A percentile compares a stretch with the other conserved stretches of the same genome.
These are phyloP conservation scores for Peromyscus aztecus DNA, from an alignment of 2,797 vertebrate species.

Conservation along the genomic window DNA sequence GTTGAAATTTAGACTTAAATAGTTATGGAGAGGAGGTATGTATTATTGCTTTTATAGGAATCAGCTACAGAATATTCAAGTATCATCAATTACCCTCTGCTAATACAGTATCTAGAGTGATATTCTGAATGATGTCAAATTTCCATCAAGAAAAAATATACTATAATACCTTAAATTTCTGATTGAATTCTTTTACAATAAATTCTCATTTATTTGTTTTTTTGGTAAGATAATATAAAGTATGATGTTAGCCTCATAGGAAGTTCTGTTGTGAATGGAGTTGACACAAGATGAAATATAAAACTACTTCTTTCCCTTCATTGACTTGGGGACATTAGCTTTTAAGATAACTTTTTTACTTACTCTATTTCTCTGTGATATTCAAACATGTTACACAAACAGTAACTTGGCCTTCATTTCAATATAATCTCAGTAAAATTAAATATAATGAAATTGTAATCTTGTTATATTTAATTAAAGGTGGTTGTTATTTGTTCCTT, in stretches of 20 bases:
- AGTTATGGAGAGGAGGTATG: background rate
- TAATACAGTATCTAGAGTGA: conserved; percentile 64
- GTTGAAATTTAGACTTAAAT: conserved; percentile 57
- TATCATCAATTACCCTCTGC: conserved; percentile 62
- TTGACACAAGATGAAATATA: background rate
- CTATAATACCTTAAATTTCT: conserved; percentile 76
- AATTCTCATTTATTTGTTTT: conserved; percentile 77
- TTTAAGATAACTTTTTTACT: background rate
- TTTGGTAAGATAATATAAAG: conserved; percentile 76
- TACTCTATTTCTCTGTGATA: conserved; percentile 19
- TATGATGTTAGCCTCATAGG: conserved; percentile 77
- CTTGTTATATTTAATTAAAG: background rate
- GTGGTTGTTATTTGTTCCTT: conserved; percentile 27
- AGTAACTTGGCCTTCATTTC: conserved; percentile 22
- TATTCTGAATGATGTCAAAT: conserved; percentile 78
- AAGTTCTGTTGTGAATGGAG: conserved; percentile 69
- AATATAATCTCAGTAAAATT: conserved; percentile 44
- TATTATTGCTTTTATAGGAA: conserved; percentile 68
- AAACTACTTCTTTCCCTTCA: background rate
- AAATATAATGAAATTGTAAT: background rate
- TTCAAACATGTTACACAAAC: background rate
- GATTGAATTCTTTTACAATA: conserved; percentile 63
- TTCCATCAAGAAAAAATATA: conserved; percentile 59
- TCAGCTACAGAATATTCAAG: conserved; percentile 53
- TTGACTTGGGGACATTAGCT: background rate